Evolutionary conservation across 2,797 vertebrate genomes (phyloP).

Genomic region (Artibeus lituratus): DNA sequence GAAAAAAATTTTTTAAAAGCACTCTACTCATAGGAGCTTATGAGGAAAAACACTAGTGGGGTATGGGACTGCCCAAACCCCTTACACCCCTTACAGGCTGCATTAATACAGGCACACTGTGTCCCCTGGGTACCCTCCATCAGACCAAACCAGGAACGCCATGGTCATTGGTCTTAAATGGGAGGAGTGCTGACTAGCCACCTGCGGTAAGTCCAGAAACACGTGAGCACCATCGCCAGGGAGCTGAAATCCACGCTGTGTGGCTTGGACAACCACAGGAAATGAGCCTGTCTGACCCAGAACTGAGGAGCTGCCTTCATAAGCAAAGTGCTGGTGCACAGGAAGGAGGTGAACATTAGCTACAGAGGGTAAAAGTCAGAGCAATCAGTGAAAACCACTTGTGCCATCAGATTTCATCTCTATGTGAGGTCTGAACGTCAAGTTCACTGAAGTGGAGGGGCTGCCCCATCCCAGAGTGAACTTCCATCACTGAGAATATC

Average conservation of each 20-base stretch:
- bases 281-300: neutral
- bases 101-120: neutral
- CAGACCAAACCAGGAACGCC: neutral
- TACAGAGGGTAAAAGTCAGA: neutral
- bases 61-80: neutral
- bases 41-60: neutral
- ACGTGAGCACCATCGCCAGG: rapidly evolving
- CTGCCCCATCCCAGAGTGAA: neutral
- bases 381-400: neutral
- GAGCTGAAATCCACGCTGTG: neutral
- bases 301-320: neutral
- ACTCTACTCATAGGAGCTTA: neutral
- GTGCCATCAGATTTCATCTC: neutral
- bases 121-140: neutral
- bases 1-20: neutral
- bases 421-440: rapidly evolving
- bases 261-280: neutral
- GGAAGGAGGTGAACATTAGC: neutral
- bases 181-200: neutral
- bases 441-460: neutral
- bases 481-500: neutral
- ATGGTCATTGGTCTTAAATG: neutral
- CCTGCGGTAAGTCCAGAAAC: neutral
- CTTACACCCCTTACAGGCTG: neutral
- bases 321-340: neutral